Conservation (phyloP, 2,888 invertebrate genomes). For the Lymantria dispar region DNA sequence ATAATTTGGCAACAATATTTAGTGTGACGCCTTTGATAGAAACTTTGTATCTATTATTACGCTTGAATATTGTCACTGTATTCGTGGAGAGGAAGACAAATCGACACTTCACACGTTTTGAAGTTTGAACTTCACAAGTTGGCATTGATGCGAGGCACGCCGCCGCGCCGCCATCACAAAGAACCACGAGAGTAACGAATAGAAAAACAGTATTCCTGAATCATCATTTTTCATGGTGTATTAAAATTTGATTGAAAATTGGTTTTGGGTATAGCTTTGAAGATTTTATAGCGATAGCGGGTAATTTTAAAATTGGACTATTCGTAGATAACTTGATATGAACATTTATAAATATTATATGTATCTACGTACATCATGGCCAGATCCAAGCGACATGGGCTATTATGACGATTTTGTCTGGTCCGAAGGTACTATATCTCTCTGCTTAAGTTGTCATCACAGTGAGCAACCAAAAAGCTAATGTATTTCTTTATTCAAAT, state of each 20-base stretch:
- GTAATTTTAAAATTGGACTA: background rate
- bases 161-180: slow-evolving; percentile 16
- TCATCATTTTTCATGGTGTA: background rate
- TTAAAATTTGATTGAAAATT: background rate
- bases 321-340: background rate
- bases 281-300: background rate
- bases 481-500: too few relatives aligned
- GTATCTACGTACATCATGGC: too few relatives aligned
- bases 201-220: background rate
- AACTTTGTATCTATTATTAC: slow-evolving; percentile 30
- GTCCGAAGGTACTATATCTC: too few relatives aligned
- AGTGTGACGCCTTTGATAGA: slow-evolving; percentile 27
- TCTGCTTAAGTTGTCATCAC: too few relatives aligned
- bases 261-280: background rate
- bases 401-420: too few relatives aligned
- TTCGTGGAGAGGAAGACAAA: slow-evolving; percentile 33
- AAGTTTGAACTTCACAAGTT: slow-evolving; percentile 38
- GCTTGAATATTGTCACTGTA: slow-evolving; percentile 31
- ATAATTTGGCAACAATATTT: slow-evolving; percentile 24
- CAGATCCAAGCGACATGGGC: too few relatives aligned
- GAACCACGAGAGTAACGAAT: slow-evolving; percentile 16
- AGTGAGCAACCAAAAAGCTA: too few relatives aligned
- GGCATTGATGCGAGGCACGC: slow-evolving; percentile 32
- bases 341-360: background rate
- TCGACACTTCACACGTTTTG: slow-evolving; percentile 36